Evolutionary conservation across 1,140 invertebrate species (phyloP).

Genomic region (Neelides sp.): DNA sequence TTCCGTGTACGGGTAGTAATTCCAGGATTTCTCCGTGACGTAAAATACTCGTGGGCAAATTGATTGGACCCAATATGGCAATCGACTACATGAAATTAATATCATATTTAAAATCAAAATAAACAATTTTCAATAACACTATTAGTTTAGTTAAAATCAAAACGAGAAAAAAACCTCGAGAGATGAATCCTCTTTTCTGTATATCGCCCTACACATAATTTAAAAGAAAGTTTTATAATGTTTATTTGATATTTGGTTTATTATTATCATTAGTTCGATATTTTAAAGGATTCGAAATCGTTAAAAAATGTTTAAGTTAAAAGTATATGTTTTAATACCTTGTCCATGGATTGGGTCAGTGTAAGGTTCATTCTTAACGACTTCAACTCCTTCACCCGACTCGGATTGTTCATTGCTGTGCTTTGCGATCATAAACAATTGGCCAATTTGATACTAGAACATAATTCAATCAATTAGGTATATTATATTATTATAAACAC

Average conservation of each 20-base stretch:
- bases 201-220: no score
- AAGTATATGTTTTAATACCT: no score
- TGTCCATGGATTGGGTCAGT: slow-evolving; percentile 64
- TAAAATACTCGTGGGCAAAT: slow-evolving; percentile 81
- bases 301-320: no score
- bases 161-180: slow-evolving; percentile 50
- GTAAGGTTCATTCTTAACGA: slow-evolving; percentile 67
- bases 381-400: slow-evolving; percentile 82
- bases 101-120: background rate
- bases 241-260: no score
- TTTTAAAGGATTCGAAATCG: no score
- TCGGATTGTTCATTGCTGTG: slow-evolving; percentile 82
- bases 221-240: no score
- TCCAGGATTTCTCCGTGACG: slow-evolving; percentile 86
- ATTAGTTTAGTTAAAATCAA: background rate
- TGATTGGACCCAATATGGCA: slow-evolving; percentile 79
- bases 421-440: slow-evolving; percentile 87
- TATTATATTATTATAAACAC: no score
- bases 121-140: no score
- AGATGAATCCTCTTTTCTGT: slow-evolving; percentile 86
- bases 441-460: slow-evolving; percentile 74
- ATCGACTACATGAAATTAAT: slow-evolving; percentile 49
- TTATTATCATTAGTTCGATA: no score
- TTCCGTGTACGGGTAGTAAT: slow-evolving; percentile 78
- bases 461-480: no score